Evolutionary conservation across 2,888 invertebrate genomes (phyloP).

Genomic region (Pycnomerus fuliginosus): DNA sequence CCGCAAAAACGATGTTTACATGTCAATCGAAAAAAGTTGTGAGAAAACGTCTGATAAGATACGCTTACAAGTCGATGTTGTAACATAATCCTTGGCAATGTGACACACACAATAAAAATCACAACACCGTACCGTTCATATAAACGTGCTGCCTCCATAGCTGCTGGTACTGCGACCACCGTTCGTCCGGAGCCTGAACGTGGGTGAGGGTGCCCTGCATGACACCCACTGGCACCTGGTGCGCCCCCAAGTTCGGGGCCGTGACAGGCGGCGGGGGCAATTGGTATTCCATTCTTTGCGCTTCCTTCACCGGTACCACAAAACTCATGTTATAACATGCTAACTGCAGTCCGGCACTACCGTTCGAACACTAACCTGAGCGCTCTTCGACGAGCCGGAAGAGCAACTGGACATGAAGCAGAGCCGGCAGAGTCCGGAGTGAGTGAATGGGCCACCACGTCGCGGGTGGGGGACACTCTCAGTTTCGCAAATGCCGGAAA

Average conservation of each 20-base stretch:
- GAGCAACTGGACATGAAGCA: slow-evolving; percentile 49
- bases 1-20: slow-evolving; percentile 5
- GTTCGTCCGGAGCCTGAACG: slow-evolving; percentile 61
- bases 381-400: slow-evolving; percentile 18
- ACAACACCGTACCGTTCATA: slow-evolving; percentile 66
- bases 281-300: slow-evolving; percentile 54
- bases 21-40: slow-evolving; percentile 4
- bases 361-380: slow-evolving; percentile 9
- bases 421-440: slow-evolving; percentile 34
- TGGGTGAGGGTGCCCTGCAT: slow-evolving; percentile 66
- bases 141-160: slow-evolving; percentile 79
- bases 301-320: slow-evolving; percentile 51
- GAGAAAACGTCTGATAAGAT: slow-evolving; percentile 1
- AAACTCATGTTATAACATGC: slow-evolving; percentile 53
- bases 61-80: neutral
- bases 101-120: neutral
- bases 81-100: neutral
- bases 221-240: slow-evolving; percentile 64
- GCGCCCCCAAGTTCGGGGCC: slow-evolving; percentile 43
- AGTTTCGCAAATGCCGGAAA: slow-evolving; percentile 53
- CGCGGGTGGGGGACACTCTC: slow-evolving; percentile 42
- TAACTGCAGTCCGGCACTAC: slow-evolving; percentile 44
- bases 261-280: slow-evolving; percentile 53
- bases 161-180: slow-evolving; percentile 75
- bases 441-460: slow-evolving; percentile 45